Evolutionary conservation across 2,113 vertebrate species (phyloP), one percentile per base, ranked within the genome.

Genomic region (Toxotes chatareus): DNA sequence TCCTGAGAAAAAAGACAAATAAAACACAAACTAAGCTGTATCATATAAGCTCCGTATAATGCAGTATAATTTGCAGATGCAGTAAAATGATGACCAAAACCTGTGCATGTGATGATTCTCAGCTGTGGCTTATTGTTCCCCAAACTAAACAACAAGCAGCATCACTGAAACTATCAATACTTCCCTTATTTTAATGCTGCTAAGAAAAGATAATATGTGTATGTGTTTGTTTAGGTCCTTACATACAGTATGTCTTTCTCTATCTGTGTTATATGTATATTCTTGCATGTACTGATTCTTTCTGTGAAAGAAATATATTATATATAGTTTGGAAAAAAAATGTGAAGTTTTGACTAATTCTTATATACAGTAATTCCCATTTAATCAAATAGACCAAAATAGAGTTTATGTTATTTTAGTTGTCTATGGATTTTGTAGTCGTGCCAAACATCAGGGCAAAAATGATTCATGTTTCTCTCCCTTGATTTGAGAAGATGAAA

Each of bases 261-360:
- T 72, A 46, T 84, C 23, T 89, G 61, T 85, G 68, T 87, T 75
- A 23, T 79, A 53, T 88, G 83, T 93, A 38, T 80, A 81, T 88
- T 78, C 64, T 76, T 89, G 91, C 87, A 84, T 93, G 75, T 82
- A 60, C 80, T 89, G 94, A 95, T 96, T 97, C 96, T 97, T 97
- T 97, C 96, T 96, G 80, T 97, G 96, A 97, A 97, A 97, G 96
- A 97, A 92, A 93, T 90, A 49, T 91, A 89, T 93, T 94, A 94
- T 94, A 88, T 82, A 89, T 93, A 92, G 85, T 87, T 84, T 85
- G 84, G 93, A 94, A 89, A 77, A 77, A 92, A 93, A 95, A 95
- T 93, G 90, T 94, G 93, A 95, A 91, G 89, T 95, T 95, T 93
- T 93, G 93, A 90, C 90, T 93, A 90, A 94, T 94, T 93, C 47